These are phyloP conservation scores for Ceyx erithaca DNA, from an alignment of 2,797 vertebrate genomes.

Conservation along the genomic window DNA sequence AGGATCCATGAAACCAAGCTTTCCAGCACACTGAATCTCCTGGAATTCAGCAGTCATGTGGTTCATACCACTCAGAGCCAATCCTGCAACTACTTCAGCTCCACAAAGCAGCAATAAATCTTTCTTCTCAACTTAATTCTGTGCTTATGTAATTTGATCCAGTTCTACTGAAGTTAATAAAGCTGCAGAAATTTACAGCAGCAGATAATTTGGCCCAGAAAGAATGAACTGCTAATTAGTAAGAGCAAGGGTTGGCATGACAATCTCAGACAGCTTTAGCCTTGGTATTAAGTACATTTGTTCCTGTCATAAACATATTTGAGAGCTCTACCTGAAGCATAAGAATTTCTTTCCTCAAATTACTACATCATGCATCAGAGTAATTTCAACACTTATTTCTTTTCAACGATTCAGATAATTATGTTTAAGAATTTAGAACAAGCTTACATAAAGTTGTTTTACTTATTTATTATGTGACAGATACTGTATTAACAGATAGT, in stretches of 20 bases:
- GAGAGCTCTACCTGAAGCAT: not conserved
- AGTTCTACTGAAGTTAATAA: not conserved
- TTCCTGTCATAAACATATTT: constrained; percentile 1
- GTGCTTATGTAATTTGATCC: not conserved
- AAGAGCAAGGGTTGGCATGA: not conserved
- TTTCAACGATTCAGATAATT: constrained; percentile 61
- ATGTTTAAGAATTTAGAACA: constrained; percentile 54
- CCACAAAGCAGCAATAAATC: not conserved
- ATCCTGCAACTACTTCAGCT: not conserved
- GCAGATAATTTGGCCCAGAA: not conserved
- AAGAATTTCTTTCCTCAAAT: constrained; percentile 9
- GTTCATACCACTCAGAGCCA: not conserved
- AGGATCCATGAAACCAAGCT: not conserved
- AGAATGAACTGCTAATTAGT: not conserved
- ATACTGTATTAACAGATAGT: constrained; percentile 37
- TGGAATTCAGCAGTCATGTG: not conserved
- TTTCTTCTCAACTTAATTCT: not conserved
- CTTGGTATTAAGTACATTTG: constrained; percentile 11
- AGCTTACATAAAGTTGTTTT: constrained; percentile 35
- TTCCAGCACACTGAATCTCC: not conserved
- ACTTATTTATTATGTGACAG: constrained; percentile 38
- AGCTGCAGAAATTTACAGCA: not conserved
- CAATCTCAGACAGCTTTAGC: not conserved
- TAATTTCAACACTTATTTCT: constrained; percentile 59
- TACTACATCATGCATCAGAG: not conserved